Evolutionary conservation across 2,797 vertebrate genomes (phyloP).

Genomic region (Rhinatrema bivittatum): DNA sequence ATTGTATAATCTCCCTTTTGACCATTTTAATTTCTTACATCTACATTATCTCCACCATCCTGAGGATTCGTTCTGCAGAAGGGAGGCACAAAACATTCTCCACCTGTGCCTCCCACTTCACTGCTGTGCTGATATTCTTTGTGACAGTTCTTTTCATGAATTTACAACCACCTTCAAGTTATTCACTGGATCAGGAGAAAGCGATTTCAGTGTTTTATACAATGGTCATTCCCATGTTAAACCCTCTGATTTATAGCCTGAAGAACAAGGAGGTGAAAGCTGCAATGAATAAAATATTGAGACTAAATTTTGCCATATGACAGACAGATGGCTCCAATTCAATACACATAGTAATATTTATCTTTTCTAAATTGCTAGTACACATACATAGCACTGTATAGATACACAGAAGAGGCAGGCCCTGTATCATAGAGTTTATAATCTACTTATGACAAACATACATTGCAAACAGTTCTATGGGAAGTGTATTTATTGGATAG

Average conservation of each 20-base stretch:
- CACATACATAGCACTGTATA: too few species aligned
- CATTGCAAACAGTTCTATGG: too few species aligned
- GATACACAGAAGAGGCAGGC: too few species aligned
- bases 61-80: background rate
- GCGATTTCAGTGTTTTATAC: constrained; percentile 12
- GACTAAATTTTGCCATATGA: too few species aligned
- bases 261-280: constrained; percentile 9
- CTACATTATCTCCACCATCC: constrained; percentile 4
- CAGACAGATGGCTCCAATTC: too few species aligned
- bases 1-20: constrained; percentile 4
- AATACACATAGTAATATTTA: too few species aligned
- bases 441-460: too few species aligned
- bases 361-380: too few species aligned
- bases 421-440: too few species aligned
- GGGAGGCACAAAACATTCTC: constrained; percentile 12
- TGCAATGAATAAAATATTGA: constrained; percentile 3
- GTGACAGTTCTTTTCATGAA: constrained; percentile 15
- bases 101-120: constrained; percentile 6
- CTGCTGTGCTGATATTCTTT: constrained; percentile 7
- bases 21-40: constrained; percentile 7
- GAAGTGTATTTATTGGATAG: too few species aligned
- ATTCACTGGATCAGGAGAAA: constrained; percentile 3
- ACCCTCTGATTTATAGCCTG: constrained; percentile 10
- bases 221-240: constrained; percentile 7
- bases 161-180: constrained; percentile 2